Evolutionary conservation across 2,888 invertebrate species (phyloP).

Genomic region (Teleogryllus oceanicus): DNA sequence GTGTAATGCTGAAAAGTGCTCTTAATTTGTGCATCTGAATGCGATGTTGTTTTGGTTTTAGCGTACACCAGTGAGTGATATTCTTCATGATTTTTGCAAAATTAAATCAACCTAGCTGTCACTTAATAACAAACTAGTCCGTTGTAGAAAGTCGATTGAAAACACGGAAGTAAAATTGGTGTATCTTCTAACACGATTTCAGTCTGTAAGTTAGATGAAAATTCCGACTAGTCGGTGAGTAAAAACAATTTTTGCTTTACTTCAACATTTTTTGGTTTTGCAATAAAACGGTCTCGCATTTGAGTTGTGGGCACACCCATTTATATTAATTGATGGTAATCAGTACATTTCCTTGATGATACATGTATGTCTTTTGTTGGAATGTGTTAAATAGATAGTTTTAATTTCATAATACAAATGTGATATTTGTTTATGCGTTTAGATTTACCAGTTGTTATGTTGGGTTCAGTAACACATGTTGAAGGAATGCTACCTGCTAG

Average conservation of each 20-base stretch:
- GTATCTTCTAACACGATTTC: slow-evolving; percentile 20
- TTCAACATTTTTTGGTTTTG: background rate
- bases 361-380: too few relatives aligned
- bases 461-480: too few relatives aligned
- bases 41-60: background rate
- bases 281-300: background rate
- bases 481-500: too few relatives aligned
- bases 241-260: background rate
- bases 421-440: too few relatives aligned
- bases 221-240: background rate
- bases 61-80: background rate
- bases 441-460: too few relatives aligned
- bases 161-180: slow-evolving; percentile 31
- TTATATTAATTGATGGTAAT: slow-evolving; percentile 20
- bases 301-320: background rate
- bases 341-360: slow-evolving; percentile 3
- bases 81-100: background rate
- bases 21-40: background rate
- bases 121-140: slow-evolving; percentile 20
- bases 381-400: background rate
- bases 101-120: background rate
- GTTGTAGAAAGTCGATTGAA: slow-evolving; percentile 29
- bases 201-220: background rate
- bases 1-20: background rate
- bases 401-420: background rate